Percentiles rank a stretch among this genome's conserved stretches.
Conservation (phyloP, 2,113 vertebrate species). For the Corydoras sp. region DNA sequence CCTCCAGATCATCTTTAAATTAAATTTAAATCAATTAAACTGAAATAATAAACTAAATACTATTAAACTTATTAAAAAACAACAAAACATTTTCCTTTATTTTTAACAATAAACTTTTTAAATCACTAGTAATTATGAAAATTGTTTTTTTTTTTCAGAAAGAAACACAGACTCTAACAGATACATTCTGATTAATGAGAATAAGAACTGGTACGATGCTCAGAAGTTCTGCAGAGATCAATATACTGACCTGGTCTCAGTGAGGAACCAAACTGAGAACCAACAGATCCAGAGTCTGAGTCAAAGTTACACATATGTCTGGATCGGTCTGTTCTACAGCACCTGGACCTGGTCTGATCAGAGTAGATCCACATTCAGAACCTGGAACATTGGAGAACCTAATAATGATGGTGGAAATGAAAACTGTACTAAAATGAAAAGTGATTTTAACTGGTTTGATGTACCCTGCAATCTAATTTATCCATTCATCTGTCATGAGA, state of each 20-base stretch:
- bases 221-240: neutral
- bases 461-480: too few relatives aligned
- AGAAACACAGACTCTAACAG: neutral
- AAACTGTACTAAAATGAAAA: neutral
- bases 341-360: too few relatives aligned
- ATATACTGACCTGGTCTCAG: too few relatives aligned
- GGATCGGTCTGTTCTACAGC: too few relatives aligned
- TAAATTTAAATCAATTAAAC: too few relatives aligned
- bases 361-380: neutral
- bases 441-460: too few relatives aligned
- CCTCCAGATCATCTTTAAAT: too few relatives aligned
- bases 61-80: too few relatives aligned
- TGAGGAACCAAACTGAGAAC: neutral
- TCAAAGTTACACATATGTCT: neutral
- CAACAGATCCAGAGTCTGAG: neutral
- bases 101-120: neutral
- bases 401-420: neutral
- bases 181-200: too few relatives aligned
- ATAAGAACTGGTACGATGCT: neutral
- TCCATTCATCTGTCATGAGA: too few relatives aligned
- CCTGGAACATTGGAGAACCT: neutral
- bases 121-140: neutral
- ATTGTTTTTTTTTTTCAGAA: neutral
- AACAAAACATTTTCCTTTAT: too few relatives aligned
- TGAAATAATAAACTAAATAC: too few relatives aligned